Evolutionary conservation across 2,888 invertebrate genomes (phyloP).

Genomic region (Drosophila ochracea): DNA sequence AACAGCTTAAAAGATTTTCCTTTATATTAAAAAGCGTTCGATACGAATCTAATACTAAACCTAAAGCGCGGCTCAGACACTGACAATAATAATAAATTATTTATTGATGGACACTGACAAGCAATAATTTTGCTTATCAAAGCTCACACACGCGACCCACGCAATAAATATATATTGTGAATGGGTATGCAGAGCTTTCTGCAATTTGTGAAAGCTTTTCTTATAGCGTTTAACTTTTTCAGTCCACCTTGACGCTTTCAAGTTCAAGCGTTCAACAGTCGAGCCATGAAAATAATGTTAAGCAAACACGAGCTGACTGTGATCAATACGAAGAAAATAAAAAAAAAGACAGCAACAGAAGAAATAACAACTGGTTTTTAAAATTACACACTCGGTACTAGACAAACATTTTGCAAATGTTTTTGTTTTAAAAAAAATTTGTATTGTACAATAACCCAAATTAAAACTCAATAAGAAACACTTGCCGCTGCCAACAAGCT

Average conservation of each 20-base stretch:
- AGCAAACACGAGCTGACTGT: constrained; percentile 48
- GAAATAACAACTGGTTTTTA: constrained; percentile 68
- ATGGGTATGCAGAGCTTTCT: constrained; percentile 14
- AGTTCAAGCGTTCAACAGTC: constrained; percentile 62
- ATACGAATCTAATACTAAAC: background rate
- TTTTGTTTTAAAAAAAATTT: constrained; percentile 42
- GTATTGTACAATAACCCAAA: constrained; percentile 65
- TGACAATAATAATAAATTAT: background rate
- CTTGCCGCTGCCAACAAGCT: constrained; percentile 21
- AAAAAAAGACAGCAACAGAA: constrained; percentile 17
- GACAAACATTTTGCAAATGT: constrained; percentile 52
- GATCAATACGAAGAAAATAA: constrained; percentile 9
- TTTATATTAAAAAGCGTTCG: background rate
- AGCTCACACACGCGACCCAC: constrained; percentile 3
- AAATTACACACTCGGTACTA: constrained; percentile 42
- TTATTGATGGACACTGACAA: background rate
- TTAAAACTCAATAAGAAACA: constrained; percentile 61
- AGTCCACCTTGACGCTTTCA: constrained; percentile 53
- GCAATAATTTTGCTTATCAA: background rate
- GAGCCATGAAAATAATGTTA: constrained; percentile 75
- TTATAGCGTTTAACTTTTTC: constrained; percentile 8
- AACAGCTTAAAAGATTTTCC: background rate
- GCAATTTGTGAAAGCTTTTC: constrained; percentile 36
- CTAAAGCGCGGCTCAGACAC: background rate
- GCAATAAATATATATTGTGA: background rate